phyloP scores from a whole-genome alignment of 2,113 vertebrate species.

The Sialia sialis region DNA sequence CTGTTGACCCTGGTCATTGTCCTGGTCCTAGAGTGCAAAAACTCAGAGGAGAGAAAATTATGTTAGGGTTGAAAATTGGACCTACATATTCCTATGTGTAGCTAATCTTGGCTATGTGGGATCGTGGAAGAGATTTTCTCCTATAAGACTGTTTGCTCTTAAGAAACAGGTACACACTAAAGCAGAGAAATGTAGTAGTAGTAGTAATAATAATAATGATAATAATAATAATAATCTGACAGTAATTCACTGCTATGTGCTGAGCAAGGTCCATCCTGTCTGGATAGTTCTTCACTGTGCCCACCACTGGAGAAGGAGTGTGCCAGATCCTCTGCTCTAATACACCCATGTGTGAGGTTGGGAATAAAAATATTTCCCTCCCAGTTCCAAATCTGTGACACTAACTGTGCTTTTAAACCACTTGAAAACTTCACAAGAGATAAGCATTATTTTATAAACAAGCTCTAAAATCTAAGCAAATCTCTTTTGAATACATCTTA shows the following conservation, averaged over 20 bases:
- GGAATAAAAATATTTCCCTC: slow-evolving; percentile 7
- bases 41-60: neutral
- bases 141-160: neutral
- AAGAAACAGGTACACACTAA: neutral
- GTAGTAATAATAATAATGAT: neutral
- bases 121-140: neutral
- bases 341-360: neutral
- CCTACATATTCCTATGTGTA: fast-evolving
- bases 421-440: slow-evolving; percentile 3
- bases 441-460: slow-evolving; percentile 39
- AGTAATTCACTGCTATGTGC: neutral
- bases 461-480: slow-evolving; percentile 7
- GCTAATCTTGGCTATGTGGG: fast-evolving
- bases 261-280: neutral
- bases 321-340: neutral
- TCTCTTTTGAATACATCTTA: neutral
- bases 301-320: neutral
- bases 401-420: slow-evolving; percentile 16
- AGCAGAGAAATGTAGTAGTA: neutral
- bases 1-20: neutral
- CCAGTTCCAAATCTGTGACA: neutral
- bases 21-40: neutral
- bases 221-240: neutral
- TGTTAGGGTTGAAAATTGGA: neutral
- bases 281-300: neutral